Evolutionary conservation across 2,797 vertebrate genomes (phyloP).

Genomic region (Leuciscus waleckii): DNA sequence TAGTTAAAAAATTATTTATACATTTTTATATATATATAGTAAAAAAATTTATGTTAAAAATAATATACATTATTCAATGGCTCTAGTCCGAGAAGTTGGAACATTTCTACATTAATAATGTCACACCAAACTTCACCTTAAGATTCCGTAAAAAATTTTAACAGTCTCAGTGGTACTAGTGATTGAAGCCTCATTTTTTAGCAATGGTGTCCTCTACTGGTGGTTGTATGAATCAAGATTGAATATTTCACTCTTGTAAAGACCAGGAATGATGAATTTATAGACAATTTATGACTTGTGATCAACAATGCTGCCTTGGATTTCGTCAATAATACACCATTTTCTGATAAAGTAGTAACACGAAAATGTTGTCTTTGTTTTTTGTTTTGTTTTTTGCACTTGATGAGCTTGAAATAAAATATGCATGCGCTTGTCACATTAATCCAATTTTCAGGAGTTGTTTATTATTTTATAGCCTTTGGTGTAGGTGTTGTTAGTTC

Average conservation of each 20-base stretch:
- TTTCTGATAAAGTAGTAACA: not conserved
- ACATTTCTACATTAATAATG: not conserved
- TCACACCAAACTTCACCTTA: not conserved
- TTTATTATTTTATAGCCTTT: not conserved
- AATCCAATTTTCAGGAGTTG: not conserved
- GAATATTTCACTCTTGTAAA: not conserved
- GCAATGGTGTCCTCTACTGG: slow-evolving; percentile 43
- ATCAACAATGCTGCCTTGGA: not conserved
- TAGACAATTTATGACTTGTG: not conserved
- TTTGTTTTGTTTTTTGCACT: not conserved
- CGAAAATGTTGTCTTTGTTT: not conserved
- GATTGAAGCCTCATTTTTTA: not conserved
- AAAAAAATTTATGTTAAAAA: too few species aligned
- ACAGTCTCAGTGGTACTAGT: not conserved
- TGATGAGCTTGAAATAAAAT: too few species aligned
- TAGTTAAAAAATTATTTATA: too few species aligned
- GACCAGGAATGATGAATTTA: not conserved
- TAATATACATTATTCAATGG: too few species aligned
- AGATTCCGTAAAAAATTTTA: not conserved
- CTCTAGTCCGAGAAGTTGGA: not conserved
- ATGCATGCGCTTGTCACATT: not conserved
- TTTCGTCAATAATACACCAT: not conserved
- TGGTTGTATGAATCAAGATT: not conserved
- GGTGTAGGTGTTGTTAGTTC: not conserved
- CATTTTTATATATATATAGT: too few species aligned